These are phyloP conservation scores for Thaleichthys pacificus DNA, from an alignment of 2,797 vertebrate species.

Conservation along the genomic window DNA sequence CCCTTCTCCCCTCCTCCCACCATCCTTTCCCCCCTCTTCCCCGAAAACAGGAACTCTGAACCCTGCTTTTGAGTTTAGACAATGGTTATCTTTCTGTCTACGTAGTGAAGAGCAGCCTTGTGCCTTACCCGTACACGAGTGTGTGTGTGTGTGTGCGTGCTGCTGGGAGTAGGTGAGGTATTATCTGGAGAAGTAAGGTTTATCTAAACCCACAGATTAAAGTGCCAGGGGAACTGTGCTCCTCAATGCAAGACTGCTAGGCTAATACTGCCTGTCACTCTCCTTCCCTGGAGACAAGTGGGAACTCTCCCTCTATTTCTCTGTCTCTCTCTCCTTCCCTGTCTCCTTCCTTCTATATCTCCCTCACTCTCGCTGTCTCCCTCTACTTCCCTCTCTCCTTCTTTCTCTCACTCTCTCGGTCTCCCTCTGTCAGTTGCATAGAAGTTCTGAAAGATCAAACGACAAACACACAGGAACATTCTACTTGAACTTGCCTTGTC, in stretches of 20 bases:
- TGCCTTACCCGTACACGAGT: neutral
- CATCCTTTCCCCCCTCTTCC: constrained; percentile 5
- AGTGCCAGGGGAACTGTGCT: constrained; percentile 31
- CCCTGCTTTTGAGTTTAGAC: too few relatives aligned
- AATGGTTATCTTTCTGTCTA: too few relatives aligned
- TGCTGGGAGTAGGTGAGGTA: constrained; percentile 10
- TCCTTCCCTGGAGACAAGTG: neutral
- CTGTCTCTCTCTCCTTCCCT: constrained; percentile 28
- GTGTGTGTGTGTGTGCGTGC: neutral
- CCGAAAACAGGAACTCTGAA: too few relatives aligned
- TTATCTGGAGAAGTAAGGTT: constrained; percentile 52
- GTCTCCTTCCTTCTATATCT: constrained; percentile 11
- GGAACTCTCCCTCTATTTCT: neutral
- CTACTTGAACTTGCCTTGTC: too few relatives aligned
- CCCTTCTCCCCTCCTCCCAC: constrained; percentile 23
- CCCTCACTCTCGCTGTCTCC: too few relatives aligned
- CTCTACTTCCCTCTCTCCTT: too few relatives aligned
- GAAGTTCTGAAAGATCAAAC: too few relatives aligned
- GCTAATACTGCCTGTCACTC: constrained; percentile 33
- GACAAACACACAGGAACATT: too few relatives aligned
- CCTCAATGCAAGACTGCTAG: constrained; percentile 18
- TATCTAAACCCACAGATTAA: constrained; percentile 40
- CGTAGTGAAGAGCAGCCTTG: neutral
- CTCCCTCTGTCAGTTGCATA: too few relatives aligned
- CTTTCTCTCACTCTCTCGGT: too few relatives aligned